Base-by-base conservation (phyloP, 2,113 vertebrate genomes). In the Chaetodon trifascialis region DNA sequence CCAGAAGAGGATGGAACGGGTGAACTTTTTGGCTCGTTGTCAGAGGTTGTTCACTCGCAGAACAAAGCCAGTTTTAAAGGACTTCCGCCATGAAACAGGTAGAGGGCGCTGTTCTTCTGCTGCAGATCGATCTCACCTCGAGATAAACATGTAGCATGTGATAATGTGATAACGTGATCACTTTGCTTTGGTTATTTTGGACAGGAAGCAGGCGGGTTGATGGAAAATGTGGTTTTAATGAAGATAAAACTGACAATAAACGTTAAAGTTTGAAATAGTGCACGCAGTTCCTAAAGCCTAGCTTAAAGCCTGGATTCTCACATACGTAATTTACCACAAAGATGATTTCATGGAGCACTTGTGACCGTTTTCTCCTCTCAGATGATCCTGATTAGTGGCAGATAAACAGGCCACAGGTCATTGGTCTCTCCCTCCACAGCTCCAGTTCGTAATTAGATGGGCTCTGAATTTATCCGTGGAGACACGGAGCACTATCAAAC, bases 401-500 rank as follows among this genome's bases (percentile, higher is more conserved):
- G 66, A 83, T 65, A 60, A 84, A 72, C 16, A 0, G 17, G 63
- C 46, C 77, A 63, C 68, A 82, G 83, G 77, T 84, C 76, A 25
- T 25, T 52, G 69, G 62, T 83, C 58, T 38, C 80, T 59, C 42
- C 17, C 63, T 64, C 79, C 38, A 1, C 84, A 34, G 55, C 71
- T 67, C 71, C 70, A 17, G 11, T 19, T 72, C 9, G 2, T 85
- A 80, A 88, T 87, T 87, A 84, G 75, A 84, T 21, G 68, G 72
- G 25, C 68, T 82, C 80, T 77, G 65, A 75, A 69, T 88, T 59
- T 74, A 79, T 75, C 87, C 82, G 36, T 1, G 0, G 80, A 86
- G 77, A 84, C 80, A 71, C 1, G 23, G 64, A 79, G 55, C 73
- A 5, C 73, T 69, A 69, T 85, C 86, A 56, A 82, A 88, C 77